Percentiles rank a stretch among this genome's conserved stretches.
phyloP scores from a whole-genome alignment of 2,113 vertebrate species.

The Stictonetta naevosa region DNA sequence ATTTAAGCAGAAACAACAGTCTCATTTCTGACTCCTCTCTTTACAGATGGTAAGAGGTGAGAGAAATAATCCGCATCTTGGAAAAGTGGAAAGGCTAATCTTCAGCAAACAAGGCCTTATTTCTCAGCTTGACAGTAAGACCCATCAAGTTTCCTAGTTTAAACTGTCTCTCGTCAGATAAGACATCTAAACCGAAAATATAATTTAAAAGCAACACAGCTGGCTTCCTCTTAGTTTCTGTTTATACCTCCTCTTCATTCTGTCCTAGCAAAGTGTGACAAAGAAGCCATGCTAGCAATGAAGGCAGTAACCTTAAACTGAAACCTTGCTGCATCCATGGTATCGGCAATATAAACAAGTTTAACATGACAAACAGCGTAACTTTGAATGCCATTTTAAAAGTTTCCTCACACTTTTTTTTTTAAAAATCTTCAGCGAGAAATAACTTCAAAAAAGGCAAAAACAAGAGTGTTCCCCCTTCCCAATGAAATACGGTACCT shows the following conservation, averaged over 20 bases:
- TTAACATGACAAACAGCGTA: background rate
- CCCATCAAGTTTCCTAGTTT: background rate
- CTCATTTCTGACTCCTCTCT: background rate
- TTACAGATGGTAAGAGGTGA: background rate
- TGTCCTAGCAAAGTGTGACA: background rate
- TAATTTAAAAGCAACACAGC: background rate
- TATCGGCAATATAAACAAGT: background rate
- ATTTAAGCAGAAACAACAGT: background rate
- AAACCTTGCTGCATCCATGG: background rate
- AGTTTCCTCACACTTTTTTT: background rate
- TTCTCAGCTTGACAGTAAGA: background rate
- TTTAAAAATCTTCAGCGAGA: background rate
- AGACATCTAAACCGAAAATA: background rate
- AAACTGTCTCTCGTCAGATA: background rate
- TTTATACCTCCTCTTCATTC: background rate
- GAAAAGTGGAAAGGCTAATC: background rate
- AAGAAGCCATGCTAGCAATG: background rate
- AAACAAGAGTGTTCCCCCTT: background rate
- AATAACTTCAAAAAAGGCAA: background rate
- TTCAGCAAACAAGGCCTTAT: background rate
- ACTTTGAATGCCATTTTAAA: background rate
- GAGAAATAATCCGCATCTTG: background rate
- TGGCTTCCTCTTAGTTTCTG: background rate
- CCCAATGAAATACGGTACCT: constrained; percentile 79
- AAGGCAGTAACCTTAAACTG: background rate